Conservation (phyloP, 2,113 vertebrate genomes). For the Xenopus laevis region DNA sequence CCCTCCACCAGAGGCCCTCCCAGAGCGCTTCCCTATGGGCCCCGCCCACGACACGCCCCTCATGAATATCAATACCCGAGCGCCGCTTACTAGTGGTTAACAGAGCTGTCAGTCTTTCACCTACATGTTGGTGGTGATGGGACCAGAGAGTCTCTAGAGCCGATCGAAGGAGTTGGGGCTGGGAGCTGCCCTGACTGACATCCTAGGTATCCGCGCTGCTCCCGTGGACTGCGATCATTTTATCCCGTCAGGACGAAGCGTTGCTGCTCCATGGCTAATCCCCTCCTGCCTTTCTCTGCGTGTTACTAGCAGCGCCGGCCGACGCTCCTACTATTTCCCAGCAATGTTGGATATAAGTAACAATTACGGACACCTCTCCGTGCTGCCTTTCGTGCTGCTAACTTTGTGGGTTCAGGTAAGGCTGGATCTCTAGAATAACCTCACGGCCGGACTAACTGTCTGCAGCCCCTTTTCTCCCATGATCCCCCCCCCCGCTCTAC, state of each 20-base stretch:
- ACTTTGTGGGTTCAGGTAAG: constrained; percentile 69
- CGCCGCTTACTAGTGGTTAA: constrained; percentile 56
- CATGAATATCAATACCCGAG: constrained; percentile 61
- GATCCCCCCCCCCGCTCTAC: no score
- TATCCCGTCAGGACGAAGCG: not conserved
- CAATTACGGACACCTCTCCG: constrained; percentile 25
- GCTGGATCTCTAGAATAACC: not conserved
- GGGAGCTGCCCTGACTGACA: constrained; percentile 48
- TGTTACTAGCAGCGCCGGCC: constrained; percentile 11
- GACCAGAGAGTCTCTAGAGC: constrained; percentile 43
- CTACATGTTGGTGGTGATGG: constrained; percentile 56
- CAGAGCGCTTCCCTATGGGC: no score
- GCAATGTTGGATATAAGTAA: constrained; percentile 34
- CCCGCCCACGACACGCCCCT: constrained; percentile 45
- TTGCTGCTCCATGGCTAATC: constrained; percentile 44
- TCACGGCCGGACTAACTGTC: no score
- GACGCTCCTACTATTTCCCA: constrained; percentile 24
- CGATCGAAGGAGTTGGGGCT: constrained; percentile 32
- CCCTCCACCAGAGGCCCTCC: not conserved
- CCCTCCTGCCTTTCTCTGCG: constrained; percentile 23
- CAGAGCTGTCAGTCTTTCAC: constrained; percentile 62
- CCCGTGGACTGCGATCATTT: not conserved
- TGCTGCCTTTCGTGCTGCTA: constrained; percentile 57
- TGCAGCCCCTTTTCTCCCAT: no score
- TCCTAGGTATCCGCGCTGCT: constrained; percentile 21